A percentile compares a stretch with the other conserved stretches of the same genome.
Evolutionary conservation across 2,797 vertebrate species (phyloP).

Genomic region (Alosa sapidissima): DNA sequence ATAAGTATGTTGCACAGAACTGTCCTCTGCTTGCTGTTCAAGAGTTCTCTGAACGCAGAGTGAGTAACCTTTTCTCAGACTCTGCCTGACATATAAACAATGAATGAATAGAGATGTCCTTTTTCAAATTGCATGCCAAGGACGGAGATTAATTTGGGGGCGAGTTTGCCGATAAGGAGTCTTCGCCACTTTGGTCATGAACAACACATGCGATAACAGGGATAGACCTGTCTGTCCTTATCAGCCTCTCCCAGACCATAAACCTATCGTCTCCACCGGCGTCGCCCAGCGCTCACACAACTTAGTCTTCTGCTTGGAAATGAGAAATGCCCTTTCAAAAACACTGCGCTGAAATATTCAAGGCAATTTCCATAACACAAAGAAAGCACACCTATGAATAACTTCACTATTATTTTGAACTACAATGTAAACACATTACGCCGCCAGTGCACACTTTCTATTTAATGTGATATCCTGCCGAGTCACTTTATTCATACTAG

Average conservation of each 20-base stretch:
- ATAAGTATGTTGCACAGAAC: not conserved
- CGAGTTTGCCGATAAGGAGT: slow-evolving; percentile 46
- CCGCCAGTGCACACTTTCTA: not conserved
- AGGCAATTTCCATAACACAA: not conserved
- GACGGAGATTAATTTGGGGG: slow-evolving; percentile 46
- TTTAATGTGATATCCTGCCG: not conserved
- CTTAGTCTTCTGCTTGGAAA: not conserved
- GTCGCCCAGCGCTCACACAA: not conserved
- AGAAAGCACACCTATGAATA: not conserved
- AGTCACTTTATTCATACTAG: not conserved
- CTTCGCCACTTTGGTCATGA: slow-evolving; percentile 34
- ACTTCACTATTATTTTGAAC: not conserved
- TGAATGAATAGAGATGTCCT: slow-evolving; percentile 14
- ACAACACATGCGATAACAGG: slow-evolving; percentile 48
- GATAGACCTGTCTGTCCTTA: slow-evolving; percentile 43
- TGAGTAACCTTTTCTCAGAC: not conserved
- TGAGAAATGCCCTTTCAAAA: slow-evolving; percentile 5
- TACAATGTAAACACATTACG: not conserved
- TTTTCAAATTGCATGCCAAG: slow-evolving; percentile 33
- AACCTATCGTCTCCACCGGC: slow-evolving; percentile 36
- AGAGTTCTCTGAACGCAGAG: not conserved
- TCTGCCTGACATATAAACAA: not conserved
- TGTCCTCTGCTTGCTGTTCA: not conserved
- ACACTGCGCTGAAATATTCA: not conserved
- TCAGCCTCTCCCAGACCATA: slow-evolving; percentile 23